Percentiles rank a stretch among this genome's conserved stretches.
phyloP scores from a whole-genome alignment of 2,797 vertebrate species.

The Paratrypauchen microcephalus region DNA sequence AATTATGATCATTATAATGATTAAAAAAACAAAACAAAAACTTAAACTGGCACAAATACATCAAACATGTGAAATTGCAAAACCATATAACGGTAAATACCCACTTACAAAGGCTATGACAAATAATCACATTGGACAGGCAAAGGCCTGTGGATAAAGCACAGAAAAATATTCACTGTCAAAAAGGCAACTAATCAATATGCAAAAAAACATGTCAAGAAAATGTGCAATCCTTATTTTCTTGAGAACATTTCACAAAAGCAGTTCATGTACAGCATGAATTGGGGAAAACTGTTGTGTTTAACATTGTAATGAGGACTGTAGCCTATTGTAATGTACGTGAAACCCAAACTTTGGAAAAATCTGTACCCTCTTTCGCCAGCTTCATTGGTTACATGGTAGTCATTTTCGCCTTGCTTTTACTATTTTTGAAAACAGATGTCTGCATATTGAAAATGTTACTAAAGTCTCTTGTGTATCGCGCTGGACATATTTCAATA shows the following conservation, averaged over 20 bases:
- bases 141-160: constrained; percentile 35
- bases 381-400: not conserved
- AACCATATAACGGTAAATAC: constrained; percentile 30
- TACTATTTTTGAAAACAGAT: not conserved
- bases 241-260: constrained; percentile 38
- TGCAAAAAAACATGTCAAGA: constrained; percentile 53
- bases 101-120: constrained; percentile 34
- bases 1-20: constrained; percentile 11
- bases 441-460: not conserved
- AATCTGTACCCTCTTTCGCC: not conserved
- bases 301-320: not conserved
- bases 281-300: no score
- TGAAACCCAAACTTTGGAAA: no score
- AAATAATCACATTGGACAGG: constrained; percentile 51
- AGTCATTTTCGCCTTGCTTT: not conserved
- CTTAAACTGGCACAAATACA: constrained; percentile 30
- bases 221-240: constrained; percentile 44
- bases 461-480: not conserved
- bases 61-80: constrained; percentile 8
- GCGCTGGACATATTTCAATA: no score
- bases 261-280: constrained; percentile 39
- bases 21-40: not conserved
- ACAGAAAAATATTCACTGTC: constrained; percentile 40
- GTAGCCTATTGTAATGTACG: constrained; percentile 17
- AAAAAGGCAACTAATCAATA: constrained; percentile 64